These are phyloP conservation scores for Euplagia quadripunctaria DNA, from an alignment of 2,888 invertebrate genomes.

Conservation along the genomic window DNA sequence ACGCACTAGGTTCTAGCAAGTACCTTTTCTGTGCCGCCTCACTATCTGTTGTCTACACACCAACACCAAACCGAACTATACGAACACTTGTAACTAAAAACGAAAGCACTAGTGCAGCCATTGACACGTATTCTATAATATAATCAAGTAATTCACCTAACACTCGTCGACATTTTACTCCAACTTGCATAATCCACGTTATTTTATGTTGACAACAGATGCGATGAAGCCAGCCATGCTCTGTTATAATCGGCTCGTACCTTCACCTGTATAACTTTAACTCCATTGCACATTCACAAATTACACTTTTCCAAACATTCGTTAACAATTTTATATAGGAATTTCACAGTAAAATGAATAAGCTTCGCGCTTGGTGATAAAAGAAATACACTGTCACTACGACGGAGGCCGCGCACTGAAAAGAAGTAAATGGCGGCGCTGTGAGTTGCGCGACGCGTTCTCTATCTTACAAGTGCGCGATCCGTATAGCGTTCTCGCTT, in stretches of 20 bases:
- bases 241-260: conserved; percentile 60
- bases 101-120: conserved; percentile 49
- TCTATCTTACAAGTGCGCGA: conserved; percentile 55
- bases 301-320: conserved; percentile 68
- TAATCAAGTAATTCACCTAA: conserved; percentile 78
- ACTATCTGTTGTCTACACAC: conserved; percentile 27
- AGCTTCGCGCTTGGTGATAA: conserved; percentile 70
- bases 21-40: conserved; percentile 24
- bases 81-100: conserved; percentile 42
- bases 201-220: conserved; percentile 84
- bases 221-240: conserved; percentile 78
- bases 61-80: conserved; percentile 20
- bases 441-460: conserved; percentile 75
- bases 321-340: conserved; percentile 75
- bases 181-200: conserved; percentile 85
- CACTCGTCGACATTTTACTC: conserved; percentile 81
- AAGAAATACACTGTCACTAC: conserved; percentile 82
- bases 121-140: conserved; percentile 51
- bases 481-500: conserved; percentile 65
- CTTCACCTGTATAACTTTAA: conserved; percentile 65
- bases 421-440: conserved; percentile 83
- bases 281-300: conserved; percentile 69
- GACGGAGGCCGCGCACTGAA: conserved; percentile 79
- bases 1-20: conserved; percentile 29
- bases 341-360: conserved; percentile 80